phyloP scores from a whole-genome alignment of 2,888 invertebrate species.

The Acronicta alni region DNA sequence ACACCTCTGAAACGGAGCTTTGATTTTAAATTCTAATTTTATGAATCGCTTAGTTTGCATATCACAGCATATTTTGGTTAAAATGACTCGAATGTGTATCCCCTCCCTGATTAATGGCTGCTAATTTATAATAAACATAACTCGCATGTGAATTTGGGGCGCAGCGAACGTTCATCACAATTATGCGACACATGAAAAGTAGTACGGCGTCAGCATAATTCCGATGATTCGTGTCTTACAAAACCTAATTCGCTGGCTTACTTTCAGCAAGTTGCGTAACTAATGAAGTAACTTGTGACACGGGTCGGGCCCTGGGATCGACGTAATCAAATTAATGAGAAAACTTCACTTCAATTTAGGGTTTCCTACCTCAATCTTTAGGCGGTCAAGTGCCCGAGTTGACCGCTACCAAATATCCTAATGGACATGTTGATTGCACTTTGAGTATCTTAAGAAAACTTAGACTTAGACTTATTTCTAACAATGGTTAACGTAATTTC shows the following conservation, averaged over 20 bases:
- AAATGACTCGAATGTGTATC: constrained; percentile 45
- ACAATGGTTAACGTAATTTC: not conserved
- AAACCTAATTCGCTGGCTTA: constrained; percentile 85
- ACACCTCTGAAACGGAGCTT: constrained; percentile 81
- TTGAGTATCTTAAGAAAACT: constrained; percentile 33
- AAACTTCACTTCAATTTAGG: constrained; percentile 88
- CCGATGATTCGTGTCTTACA: constrained; percentile 82
- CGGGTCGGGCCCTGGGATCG: constrained; percentile 87
- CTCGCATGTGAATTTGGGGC: constrained; percentile 11
- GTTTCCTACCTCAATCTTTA: constrained; percentile 86
- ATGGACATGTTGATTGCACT: constrained; percentile 69
- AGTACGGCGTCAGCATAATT: constrained; percentile 69
- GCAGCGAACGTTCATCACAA: constrained; percentile 12
- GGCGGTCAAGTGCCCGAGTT: constrained; percentile 78
- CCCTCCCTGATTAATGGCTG: constrained; percentile 44
- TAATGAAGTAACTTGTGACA: constrained; percentile 89
- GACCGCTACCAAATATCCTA: constrained; percentile 65
- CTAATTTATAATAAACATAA: constrained; percentile 50
- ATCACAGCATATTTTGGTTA: constrained; percentile 74
- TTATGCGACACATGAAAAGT: constrained; percentile 30
- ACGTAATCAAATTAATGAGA: constrained; percentile 89
- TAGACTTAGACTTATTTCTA: constrained; percentile 4
- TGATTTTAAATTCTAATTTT: constrained; percentile 88
- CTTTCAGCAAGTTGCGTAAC: constrained; percentile 87
- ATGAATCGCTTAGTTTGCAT: constrained; percentile 83